Percentiles rank a stretch among this genome's conserved stretches.
phyloP scores from a whole-genome alignment of 2,113 vertebrate genomes.

The Scomber japonicus region DNA sequence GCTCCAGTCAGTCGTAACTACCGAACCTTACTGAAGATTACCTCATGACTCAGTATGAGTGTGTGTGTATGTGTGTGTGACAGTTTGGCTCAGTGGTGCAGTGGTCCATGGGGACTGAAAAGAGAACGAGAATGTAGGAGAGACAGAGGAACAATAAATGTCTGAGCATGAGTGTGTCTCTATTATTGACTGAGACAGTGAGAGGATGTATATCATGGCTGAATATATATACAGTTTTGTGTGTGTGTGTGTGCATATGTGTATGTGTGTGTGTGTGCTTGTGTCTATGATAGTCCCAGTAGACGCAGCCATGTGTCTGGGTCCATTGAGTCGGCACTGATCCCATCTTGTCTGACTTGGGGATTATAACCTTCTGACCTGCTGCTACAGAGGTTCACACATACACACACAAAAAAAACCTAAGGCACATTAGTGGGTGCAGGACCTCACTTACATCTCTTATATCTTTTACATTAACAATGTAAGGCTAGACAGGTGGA shows the following conservation, averaged over 20 bases:
- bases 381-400: slow-evolving; percentile 14
- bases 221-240: too few species aligned
- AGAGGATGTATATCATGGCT: slow-evolving; percentile 56
- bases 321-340: slow-evolving; percentile 66
- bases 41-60: slow-evolving; percentile 56
- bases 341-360: slow-evolving; percentile 69
- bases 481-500: neutral
- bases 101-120: slow-evolving; percentile 33
- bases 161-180: slow-evolving; percentile 47
- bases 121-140: slow-evolving; percentile 28
- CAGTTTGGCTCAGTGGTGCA: slow-evolving; percentile 17
- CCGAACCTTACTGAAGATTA: slow-evolving; percentile 60
- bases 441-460: neutral
- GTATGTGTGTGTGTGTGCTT: slow-evolving; percentile 16
- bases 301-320: slow-evolving; percentile 50
- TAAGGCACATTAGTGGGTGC: neutral
- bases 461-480: neutral
- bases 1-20: slow-evolving; percentile 59
- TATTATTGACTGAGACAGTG: slow-evolving; percentile 53
- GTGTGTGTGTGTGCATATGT: slow-evolving; percentile 1
- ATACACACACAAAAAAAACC: neutral
- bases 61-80: slow-evolving; percentile 29
- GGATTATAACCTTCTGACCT: slow-evolving; percentile 68
- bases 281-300: slow-evolving; percentile 1
- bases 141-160: slow-evolving; percentile 62